Evolutionary conservation across 2,888 invertebrate genomes (phyloP).

Genomic region (Morpho deidamia): DNA sequence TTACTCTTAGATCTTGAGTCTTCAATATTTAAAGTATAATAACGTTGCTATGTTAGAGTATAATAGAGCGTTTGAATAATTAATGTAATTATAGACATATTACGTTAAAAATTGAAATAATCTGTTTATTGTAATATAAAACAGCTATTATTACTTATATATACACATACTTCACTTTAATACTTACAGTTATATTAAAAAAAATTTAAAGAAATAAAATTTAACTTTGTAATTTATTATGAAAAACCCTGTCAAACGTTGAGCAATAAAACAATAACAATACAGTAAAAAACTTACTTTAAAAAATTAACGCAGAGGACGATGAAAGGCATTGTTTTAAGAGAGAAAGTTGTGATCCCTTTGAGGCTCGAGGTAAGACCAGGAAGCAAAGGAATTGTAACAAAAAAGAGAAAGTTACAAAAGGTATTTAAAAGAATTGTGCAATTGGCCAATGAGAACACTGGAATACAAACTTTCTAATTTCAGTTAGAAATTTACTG

Average conservation of each 20-base stretch:
- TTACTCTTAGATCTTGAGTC: too few species aligned
- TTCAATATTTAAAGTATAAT: too few species aligned
- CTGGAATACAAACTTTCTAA: constrained; percentile 62
- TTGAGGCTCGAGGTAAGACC: constrained; percentile 58
- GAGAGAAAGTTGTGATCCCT: constrained; percentile 70
- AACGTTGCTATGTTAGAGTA: too few species aligned
- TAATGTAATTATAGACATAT: too few species aligned
- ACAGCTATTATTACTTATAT: too few species aligned
- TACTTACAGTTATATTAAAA: too few species aligned
- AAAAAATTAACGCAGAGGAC: too few species aligned
- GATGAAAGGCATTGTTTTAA: constrained; percentile 47
- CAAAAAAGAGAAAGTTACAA: constrained; percentile 73
- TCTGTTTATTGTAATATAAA: too few species aligned
- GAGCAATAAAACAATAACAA: neutral
- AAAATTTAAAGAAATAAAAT: neutral
- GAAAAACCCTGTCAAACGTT: neutral
- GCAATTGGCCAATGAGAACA: constrained; percentile 54
- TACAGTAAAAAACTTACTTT: neutral
- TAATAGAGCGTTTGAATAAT: too few species aligned
- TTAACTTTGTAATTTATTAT: neutral
- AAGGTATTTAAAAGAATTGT: constrained; percentile 43
- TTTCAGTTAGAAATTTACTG: constrained; percentile 50
- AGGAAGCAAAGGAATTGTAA: constrained; percentile 67
- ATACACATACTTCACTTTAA: too few species aligned
- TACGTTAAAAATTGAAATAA: too few species aligned